Percentiles rank a stretch among this genome's conserved stretches.
These are phyloP conservation scores for Acipenser oxyrinchus DNA, from an alignment of 2,797 vertebrate genomes.

Conservation along the genomic window DNA sequence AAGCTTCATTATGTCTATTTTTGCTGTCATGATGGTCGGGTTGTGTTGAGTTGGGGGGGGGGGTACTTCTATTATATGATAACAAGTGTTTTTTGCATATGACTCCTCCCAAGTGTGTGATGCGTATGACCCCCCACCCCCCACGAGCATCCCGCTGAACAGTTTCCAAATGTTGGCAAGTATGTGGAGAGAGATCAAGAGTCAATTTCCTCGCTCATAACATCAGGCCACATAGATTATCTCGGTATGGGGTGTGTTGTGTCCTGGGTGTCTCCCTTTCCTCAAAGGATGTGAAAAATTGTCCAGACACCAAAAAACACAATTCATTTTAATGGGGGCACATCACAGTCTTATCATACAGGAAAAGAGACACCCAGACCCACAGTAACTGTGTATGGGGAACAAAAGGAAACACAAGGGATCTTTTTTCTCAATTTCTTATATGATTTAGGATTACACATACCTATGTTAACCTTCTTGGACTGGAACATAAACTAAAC, in stretches of 20 bases:
- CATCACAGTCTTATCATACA: not conserved
- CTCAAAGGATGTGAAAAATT: not conserved
- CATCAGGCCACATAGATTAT: not conserved
- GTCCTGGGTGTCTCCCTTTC: not conserved
- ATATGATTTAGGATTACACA: constrained; percentile 16
- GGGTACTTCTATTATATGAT: no score
- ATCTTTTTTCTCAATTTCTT: not conserved
- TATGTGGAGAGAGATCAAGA: not conserved
- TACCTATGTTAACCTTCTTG: constrained; percentile 15
- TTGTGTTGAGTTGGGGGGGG: no score
- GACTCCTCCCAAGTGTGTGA: no score
- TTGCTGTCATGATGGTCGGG: no score
- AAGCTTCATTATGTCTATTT: no score
- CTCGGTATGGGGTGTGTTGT: not conserved
- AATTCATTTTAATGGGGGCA: not conserved
- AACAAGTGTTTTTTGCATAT: no score
- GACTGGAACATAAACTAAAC: not conserved
- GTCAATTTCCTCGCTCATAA: constrained; percentile 18
- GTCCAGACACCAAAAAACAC: not conserved
- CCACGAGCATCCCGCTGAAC: no score
- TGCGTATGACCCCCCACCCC: no score
- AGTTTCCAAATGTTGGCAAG: not conserved
- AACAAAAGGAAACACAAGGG: constrained; percentile 6
- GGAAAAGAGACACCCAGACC: not conserved
- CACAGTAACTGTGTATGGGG: not conserved